These are phyloP conservation scores for Bombyx mandarina DNA, from an alignment of 1,140 invertebrate genomes.

Conservation along the genomic window DNA sequence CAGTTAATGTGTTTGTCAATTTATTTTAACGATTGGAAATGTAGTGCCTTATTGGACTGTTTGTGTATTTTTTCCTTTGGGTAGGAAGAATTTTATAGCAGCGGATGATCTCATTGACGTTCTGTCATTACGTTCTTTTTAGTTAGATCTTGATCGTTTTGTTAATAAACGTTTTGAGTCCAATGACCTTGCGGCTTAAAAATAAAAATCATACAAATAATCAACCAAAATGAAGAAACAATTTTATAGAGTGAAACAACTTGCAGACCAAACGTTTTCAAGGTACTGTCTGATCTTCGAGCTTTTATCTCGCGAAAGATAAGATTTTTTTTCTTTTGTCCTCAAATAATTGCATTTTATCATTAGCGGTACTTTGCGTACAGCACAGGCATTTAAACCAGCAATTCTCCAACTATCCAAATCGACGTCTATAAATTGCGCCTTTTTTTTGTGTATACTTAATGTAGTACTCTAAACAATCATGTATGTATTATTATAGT, in stretches of 20 bases:
- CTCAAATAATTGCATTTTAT: too few species aligned
- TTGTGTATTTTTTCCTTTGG: conserved; percentile 12
- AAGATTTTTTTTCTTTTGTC: conserved; percentile 40
- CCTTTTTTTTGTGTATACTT: too few species aligned
- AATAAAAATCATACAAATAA: conserved; percentile 36
- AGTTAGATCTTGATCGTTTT: conserved; percentile 62
- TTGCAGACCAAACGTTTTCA: conserved; percentile 90
- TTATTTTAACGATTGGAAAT: conserved; percentile 26
- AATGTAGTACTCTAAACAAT: neutral
- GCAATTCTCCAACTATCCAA: too few species aligned
- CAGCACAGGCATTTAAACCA: too few species aligned
- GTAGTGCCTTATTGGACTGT: conserved; percentile 58
- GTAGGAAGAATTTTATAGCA: conserved; percentile 17
- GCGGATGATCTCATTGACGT: conserved; percentile 69
- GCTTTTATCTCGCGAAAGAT: conserved; percentile 49
- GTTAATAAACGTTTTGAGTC: conserved; percentile 55
- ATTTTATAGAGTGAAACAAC: conserved; percentile 89
- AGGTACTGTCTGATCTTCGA: conserved; percentile 73
- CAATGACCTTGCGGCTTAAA: conserved; percentile 61
- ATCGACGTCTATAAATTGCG: too few species aligned
- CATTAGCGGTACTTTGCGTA: too few species aligned
- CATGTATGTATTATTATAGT: neutral
- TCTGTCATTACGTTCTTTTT: conserved; percentile 62
- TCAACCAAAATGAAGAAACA: conserved; percentile 83
- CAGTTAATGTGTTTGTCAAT: too few species aligned